Evolutionary conservation across 2,113 vertebrate genomes (phyloP), one percentile per base, ranked within the genome.

Genomic region (Polypterus senegalus): DNA sequence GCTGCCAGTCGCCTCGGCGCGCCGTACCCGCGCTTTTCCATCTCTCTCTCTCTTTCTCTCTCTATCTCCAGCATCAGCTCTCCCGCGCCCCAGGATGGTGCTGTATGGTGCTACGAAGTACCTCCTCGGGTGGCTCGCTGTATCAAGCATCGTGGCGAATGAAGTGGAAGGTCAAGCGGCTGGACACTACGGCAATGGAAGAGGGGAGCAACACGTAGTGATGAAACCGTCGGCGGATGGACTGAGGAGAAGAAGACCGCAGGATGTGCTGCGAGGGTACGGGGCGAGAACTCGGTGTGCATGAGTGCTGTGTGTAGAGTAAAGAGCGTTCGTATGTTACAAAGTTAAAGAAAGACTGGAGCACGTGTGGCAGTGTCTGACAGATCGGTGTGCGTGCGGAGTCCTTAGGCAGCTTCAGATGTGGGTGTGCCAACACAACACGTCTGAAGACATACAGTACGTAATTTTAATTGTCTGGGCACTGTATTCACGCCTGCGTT

Each of bases 211-310:
- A 58, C 59, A 65, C 59, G 68, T 60, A 54, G 46, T 56, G 61
- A 61, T 60, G 47, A 51, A 64, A 47, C n/a, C 63, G 63, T 68
- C 2, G 63, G 49, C 5, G 62, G 78, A 64, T 49, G 74, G 86
- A 1, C 77, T 80, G 63, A 83, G 83, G 67, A 64, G 84, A 71
- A 73, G 82, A 67, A 86, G 86, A 72, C 83, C 85, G 63, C 87
- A 83, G 69, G 86, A 91, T 53, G 67, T 68, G 1, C 76, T 89
- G 3, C 75, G 83, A 66, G 89, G 89, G 89, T 89, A 84, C 74
- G 82, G 66, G 68, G 43, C 9, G 8, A 56, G 57, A 45, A 46
- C 46, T 3, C 27, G 27, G 27, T 27, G 27, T 27, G 27, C 27
- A 27, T 27, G 27, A 27, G 27, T 27, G 27, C 27, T 27, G 27